These are phyloP conservation scores for Nibea coibor DNA, from an alignment of 2,113 vertebrate species.

Conservation along the genomic window DNA sequence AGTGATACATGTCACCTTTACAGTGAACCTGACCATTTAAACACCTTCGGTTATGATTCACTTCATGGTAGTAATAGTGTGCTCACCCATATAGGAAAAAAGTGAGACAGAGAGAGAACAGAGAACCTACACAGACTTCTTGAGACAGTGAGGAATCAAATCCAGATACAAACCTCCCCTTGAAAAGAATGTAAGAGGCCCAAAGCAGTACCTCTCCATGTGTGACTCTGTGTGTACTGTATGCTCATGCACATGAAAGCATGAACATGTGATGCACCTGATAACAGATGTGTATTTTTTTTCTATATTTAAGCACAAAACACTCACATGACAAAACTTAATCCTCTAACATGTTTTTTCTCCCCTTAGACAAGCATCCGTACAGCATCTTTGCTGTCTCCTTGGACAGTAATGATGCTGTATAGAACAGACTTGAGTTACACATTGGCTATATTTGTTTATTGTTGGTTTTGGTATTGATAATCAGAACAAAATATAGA, in stretches of 20 bases:
- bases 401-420: neutral
- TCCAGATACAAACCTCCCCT: neutral
- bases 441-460: no score
- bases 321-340: neutral
- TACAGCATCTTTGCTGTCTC: neutral
- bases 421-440: neutral
- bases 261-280: neutral
- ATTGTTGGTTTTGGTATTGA: no score
- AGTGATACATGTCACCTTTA: constrained; percentile 49
- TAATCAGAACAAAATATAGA: no score
- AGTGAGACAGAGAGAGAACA: neutral
- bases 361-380: no score
- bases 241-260: neutral
- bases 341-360: neutral
- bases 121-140: neutral
- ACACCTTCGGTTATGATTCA: neutral
- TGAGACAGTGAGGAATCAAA: neutral
- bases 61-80: neutral
- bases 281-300: neutral
- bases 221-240: neutral
- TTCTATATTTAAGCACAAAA: neutral
- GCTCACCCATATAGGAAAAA: neutral
- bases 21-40: neutral
- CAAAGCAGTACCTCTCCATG: neutral
- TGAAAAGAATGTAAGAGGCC: constrained; percentile 1